Evolutionary conservation across 2,888 invertebrate genomes (phyloP).

Genomic region (Pseudococcus jackbeardsleyi): DNA sequence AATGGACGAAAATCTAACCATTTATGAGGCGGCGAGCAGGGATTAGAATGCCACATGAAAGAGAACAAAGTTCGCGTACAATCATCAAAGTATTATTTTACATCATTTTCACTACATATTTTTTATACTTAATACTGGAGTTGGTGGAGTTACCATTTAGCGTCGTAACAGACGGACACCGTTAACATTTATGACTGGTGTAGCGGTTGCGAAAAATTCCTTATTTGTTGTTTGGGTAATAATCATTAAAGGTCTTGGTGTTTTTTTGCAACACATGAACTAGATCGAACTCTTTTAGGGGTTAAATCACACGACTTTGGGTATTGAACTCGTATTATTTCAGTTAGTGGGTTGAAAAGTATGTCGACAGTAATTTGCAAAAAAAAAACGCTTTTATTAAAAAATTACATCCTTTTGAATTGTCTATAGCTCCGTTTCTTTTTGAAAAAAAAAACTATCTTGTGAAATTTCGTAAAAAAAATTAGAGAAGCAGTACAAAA

Average conservation of each 20-base stretch:
- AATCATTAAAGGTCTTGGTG: not conserved
- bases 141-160: not conserved
- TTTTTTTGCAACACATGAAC: not conserved
- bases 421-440: no score
- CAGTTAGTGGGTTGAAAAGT: not conserved
- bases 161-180: not conserved
- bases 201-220: slow-evolving; percentile 12
- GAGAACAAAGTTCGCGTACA: not conserved
- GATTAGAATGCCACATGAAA: not conserved
- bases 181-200: not conserved
- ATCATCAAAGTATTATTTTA: not conserved
- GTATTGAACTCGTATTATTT: not conserved
- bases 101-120: not conserved
- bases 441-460: no score
- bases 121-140: not conserved
- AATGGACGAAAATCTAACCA: not conserved
- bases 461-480: no score
- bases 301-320: not conserved
- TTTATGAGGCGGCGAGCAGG: not conserved
- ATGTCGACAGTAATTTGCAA: no score
- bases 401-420: no score
- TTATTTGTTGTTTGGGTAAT: not conserved
- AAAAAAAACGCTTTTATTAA: no score
- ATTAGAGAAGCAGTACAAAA: no score
- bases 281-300: not conserved